phyloP scores from a whole-genome alignment of 2,888 invertebrate genomes.

The Keiferia lycopersicella region DNA sequence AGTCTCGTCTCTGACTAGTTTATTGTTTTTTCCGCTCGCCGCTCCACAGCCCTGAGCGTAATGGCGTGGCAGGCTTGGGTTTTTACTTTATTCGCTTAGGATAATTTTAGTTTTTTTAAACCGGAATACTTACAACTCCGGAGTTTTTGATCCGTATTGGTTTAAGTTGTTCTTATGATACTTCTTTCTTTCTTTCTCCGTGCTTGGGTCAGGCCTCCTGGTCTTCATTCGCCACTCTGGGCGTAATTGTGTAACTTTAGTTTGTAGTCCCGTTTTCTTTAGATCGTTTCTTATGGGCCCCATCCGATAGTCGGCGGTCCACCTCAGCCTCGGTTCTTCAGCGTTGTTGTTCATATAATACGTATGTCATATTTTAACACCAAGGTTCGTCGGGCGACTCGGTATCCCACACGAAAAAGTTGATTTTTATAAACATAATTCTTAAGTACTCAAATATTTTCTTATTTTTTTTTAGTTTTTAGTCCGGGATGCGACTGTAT shows the following conservation, averaged over 20 bases:
- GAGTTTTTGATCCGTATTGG: too few species aligned
- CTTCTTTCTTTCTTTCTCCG: neutral
- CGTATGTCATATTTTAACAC: too few species aligned
- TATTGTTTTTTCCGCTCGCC: slow-evolving; percentile 6
- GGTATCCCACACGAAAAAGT: too few species aligned
- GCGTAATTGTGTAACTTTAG: neutral
- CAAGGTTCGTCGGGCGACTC: too few species aligned
- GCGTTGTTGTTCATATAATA: too few species aligned
- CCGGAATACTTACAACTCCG: too few species aligned
- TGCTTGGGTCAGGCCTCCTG: neutral
- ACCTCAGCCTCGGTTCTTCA: neutral
- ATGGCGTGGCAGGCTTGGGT: neutral
- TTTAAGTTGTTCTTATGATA: too few species aligned
- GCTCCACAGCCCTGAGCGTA: slow-evolving; percentile 12
- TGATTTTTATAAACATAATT: too few species aligned
- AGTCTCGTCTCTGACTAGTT: neutral
- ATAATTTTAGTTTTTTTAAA: neutral
- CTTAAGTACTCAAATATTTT: too few species aligned
- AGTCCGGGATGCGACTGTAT: too few species aligned
- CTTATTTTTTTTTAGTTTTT: too few species aligned
- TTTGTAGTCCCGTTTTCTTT: neutral
- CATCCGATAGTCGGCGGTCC: neutral
- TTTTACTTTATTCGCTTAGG: slow-evolving; percentile 3
- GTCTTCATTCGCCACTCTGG: neutral
- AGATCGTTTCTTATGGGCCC: neutral